Conservation (phyloP, 1,140 invertebrate species). For the Drosophila oshimai region DNA sequence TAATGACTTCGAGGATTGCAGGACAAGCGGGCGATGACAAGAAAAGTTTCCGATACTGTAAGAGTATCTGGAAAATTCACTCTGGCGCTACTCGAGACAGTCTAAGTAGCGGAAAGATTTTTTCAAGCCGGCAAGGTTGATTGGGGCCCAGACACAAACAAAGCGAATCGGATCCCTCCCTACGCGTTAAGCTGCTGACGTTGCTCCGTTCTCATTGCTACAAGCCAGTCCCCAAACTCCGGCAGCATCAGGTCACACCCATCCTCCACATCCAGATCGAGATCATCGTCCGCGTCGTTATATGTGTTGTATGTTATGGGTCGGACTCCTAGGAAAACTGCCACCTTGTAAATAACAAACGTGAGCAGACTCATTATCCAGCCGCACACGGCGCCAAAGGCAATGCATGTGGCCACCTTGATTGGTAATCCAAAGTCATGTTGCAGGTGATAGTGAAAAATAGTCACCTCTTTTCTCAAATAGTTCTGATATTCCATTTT, state of each 20-base stretch:
- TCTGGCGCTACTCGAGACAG: no score
- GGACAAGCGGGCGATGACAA: no score
- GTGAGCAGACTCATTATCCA: conserved; percentile 52
- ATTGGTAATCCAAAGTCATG: conserved; percentile 49
- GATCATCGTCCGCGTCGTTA: conserved; percentile 35
- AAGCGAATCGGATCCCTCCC: no score
- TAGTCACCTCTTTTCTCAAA: conserved; percentile 29
- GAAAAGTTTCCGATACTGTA: no score
- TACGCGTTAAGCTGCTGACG: no score
- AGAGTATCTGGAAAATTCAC: not conserved
- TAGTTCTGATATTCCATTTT: conserved; percentile 47
- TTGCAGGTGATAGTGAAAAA: conserved; percentile 43
- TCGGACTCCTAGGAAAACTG: conserved; percentile 6
- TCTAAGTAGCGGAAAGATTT: no score
- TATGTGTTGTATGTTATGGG: not conserved
- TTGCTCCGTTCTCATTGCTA: no score
- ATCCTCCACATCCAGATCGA: conserved; percentile 41
- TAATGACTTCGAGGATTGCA: conserved; percentile 41
- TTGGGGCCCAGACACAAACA: no score
- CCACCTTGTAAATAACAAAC: conserved; percentile 40
- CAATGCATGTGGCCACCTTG: conserved; percentile 51
- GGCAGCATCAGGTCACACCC: conserved; percentile 1
- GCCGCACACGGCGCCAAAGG: conserved; percentile 54
- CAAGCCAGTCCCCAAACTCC: not conserved
- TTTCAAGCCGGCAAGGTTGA: no score